Evolutionary conservation across 2,113 vertebrate species (phyloP), one percentile per base, ranked within the genome.

Genomic region (Hippocampus zosterae): DNA sequence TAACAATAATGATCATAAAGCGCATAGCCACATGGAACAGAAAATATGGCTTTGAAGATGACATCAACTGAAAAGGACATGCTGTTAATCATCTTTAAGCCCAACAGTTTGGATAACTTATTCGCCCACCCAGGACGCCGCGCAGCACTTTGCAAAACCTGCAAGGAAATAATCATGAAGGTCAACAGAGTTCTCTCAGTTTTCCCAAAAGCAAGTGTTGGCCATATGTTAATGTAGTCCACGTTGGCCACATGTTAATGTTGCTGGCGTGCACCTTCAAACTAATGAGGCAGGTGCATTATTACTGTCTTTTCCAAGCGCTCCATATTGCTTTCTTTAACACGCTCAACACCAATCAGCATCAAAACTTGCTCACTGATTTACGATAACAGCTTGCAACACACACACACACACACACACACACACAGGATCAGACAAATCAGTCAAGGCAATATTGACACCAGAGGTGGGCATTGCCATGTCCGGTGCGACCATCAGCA

Each of bases 241-340:
- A 72, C 76, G 75, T 73, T 69, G 57, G 68, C 69, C 44, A 21
- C 63, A 65, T 65, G 65, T 67, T 67, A 67, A 53, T 53, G 65
- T 50, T 44, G 63, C 78, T 75, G 73, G 72, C 78, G 76, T 72
- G 64, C 50, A 63, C 68, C 46, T 66, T 50, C 46, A 68, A 79
- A 68, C 79, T 75, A 81, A 87, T 72, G 82, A 75, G 73, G 56
- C 71, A 52, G 67, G 53, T 81, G 64, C 68, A 81, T 71, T 75
- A 83, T 84, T 63, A 56, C 63, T 77, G 65, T 64, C 71, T 12
- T 70, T 70, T 72, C 67, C 27, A 57, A 68, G 72, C 74, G 69
- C 87, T 84, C 83, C 41, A 81, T 88, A 84, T 82, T 75, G 81
- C 77, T 88, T 80, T 85, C 85, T 73, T 79, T 83, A 87, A 81